phyloP scores from a whole-genome alignment of 2,888 invertebrate species.

The Mesodorylaimus sp. region DNA sequence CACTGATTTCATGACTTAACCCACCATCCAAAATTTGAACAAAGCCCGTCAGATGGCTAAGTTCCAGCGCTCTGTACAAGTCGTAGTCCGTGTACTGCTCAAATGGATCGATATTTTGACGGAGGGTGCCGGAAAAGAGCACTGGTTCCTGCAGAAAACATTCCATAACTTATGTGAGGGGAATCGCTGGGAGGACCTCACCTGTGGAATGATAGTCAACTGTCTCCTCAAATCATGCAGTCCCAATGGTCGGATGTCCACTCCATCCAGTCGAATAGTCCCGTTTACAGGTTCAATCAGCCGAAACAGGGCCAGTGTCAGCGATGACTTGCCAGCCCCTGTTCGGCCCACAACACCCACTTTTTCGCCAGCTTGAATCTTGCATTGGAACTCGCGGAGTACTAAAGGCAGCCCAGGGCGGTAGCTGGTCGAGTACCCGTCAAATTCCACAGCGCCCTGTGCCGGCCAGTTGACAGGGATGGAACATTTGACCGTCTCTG shows the following conservation, averaged over 20 bases:
- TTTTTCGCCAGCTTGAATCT: background rate
- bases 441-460: background rate
- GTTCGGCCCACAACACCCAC: conserved; percentile 25
- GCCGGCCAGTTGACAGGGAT: conserved; percentile 15
- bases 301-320: conserved; percentile 27
- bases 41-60: conserved; percentile 69
- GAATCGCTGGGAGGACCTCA: too few relatives aligned
- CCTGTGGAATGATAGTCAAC: conserved; percentile 8
- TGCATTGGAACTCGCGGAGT: background rate
- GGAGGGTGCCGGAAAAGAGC: conserved; percentile 69
- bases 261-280: conserved; percentile 23
- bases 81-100: conserved; percentile 54
- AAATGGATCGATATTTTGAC: conserved; percentile 83
- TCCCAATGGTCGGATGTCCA: conserved; percentile 11
- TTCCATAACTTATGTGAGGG: background rate
- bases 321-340: conserved; percentile 23
- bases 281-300: conserved; percentile 27
- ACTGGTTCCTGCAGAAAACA: conserved; percentile 58
- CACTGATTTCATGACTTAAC: conserved; percentile 61
- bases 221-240: conserved; percentile 1
- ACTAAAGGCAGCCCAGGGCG: background rate
- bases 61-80: conserved; percentile 67
- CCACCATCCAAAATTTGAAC: conserved; percentile 56
- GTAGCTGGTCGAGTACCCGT: background rate
- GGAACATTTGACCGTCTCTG: too few relatives aligned